Conservation (phyloP, 2,113 vertebrate genomes). For the Andinoacara biseriatus region DNA sequence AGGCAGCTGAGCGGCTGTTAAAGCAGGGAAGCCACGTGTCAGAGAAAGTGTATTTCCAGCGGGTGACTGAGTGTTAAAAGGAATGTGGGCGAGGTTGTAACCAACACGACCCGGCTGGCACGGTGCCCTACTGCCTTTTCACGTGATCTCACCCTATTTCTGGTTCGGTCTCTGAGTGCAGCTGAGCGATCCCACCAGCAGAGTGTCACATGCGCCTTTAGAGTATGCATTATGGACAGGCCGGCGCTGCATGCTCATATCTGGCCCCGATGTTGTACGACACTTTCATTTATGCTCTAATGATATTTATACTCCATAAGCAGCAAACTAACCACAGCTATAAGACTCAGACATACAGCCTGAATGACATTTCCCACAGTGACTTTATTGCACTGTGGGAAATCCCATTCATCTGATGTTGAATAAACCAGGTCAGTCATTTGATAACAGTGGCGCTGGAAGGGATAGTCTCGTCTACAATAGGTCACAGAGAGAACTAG, state of each 20-base stretch:
- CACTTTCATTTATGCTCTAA: conserved; percentile 35
- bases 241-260: conserved; percentile 19
- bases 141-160: conserved; percentile 69
- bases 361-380: conserved; percentile 45
- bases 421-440: conserved; percentile 67
- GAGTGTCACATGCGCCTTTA: conserved; percentile 32
- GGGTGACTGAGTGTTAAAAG: conserved; percentile 57
- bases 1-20: conserved; percentile 42
- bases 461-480: conserved; percentile 31
- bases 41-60: conserved; percentile 68
- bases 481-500: conserved; percentile 31
- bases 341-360: conserved; percentile 12
- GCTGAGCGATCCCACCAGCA: conserved; percentile 31
- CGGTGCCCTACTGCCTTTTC: conserved; percentile 40
- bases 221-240: not conserved
- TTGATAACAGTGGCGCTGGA: conserved; percentile 46
- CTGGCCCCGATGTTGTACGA: not conserved
- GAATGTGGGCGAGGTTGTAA: conserved; percentile 71
- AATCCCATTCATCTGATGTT: conserved; percentile 54
- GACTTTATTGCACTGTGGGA: conserved; percentile 54
- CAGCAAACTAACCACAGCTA: conserved; percentile 7
- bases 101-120: conserved; percentile 66
- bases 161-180: conserved; percentile 43
- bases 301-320: conserved; percentile 53
- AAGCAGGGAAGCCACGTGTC: conserved; percentile 40